Evolutionary conservation across 2,888 invertebrate species (phyloP).

Genomic region (Creontiades dilutus): DNA sequence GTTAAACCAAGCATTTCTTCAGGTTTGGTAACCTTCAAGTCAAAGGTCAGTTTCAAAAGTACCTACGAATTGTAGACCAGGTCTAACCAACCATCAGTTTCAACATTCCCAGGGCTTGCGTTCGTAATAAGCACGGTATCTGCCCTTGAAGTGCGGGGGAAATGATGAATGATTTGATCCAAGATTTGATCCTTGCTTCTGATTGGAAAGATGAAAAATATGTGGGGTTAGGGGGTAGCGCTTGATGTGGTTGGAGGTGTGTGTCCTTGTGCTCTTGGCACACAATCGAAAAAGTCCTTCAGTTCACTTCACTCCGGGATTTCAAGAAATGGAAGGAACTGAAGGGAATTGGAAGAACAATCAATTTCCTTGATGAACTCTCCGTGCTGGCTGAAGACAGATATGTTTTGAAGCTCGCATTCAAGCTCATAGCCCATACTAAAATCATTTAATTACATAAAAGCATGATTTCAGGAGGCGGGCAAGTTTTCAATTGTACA

Average conservation of each 20-base stretch:
- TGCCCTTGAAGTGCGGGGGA: not conserved
- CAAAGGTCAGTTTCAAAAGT: not conserved
- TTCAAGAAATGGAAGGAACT: not conserved
- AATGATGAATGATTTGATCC: constrained; percentile 5
- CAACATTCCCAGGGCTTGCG: not conserved
- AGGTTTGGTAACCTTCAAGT: not conserved
- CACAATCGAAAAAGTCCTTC: not conserved
- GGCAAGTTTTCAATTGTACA: no score
- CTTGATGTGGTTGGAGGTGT: not conserved
- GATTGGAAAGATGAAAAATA: constrained; percentile 12
- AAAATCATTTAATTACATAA: no score
- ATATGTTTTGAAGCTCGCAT: no score
- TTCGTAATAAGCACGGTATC: not conserved
- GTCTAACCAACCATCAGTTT: not conserved
- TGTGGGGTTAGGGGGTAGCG: not conserved
- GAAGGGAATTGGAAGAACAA: not conserved
- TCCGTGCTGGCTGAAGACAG: no score
- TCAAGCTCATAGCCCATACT: no score
- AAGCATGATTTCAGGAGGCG: no score
- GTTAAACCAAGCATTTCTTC: not conserved
- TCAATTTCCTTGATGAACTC: not conserved
- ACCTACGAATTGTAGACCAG: not conserved
- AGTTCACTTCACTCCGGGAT: not conserved
- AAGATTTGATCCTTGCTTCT: not conserved
- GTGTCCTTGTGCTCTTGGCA: not conserved